Evolutionary conservation across 2,797 vertebrate species (phyloP), one percentile per base, ranked within the genome.

Genomic region (Lutjanus campechanus): DNA sequence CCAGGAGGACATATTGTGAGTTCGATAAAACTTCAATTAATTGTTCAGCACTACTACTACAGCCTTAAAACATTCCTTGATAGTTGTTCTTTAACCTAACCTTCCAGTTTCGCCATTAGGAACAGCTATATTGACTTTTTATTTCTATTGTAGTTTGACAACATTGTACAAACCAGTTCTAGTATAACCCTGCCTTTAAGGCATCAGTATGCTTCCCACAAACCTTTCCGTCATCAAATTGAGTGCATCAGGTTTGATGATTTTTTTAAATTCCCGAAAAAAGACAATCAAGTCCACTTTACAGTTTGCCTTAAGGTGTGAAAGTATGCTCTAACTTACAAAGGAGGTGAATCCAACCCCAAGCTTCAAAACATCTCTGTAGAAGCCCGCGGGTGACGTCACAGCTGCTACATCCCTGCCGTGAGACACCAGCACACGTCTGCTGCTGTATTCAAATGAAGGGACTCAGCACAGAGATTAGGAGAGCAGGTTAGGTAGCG

Each of bases 391-490:
- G 0, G 17, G 9, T 47, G 56, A 79, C 16, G 71, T 69, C 69
- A 56, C 20, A 6, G 59, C 50, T 54, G 47, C 61, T 56, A 41
- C 11, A 50, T 66, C 58, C 20, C 36, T 3, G 22, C 66, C 64
- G 17, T 7, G 19, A 29, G 13, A 55, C 44, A 64, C 36, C 16
- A n/a, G 25, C 55, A 29, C 40, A 69, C 56, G 56, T 61, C 72
- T 69, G 73, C 66, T 79, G 25, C 61, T 61, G 40, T 25, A 40
- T 77, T 85, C 56, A 69, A 58, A 69, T 62, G 58, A 73, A 64
- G 65, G 41, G 43, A 50, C 59, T 43, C 29, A n/a, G 54, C 29
- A 46, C 47, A 61, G 50, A 83, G 86, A 86, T 83, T 81, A 91
- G 68, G 43, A 71, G 74, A 68, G 56, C 81, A 81, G 76, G 78